Evolutionary conservation across 37 sponge, comb jelly and placozoan genomes (phyloP), one percentile per base, ranked within the genome.

Genomic region (Crambe crambe): DNA sequence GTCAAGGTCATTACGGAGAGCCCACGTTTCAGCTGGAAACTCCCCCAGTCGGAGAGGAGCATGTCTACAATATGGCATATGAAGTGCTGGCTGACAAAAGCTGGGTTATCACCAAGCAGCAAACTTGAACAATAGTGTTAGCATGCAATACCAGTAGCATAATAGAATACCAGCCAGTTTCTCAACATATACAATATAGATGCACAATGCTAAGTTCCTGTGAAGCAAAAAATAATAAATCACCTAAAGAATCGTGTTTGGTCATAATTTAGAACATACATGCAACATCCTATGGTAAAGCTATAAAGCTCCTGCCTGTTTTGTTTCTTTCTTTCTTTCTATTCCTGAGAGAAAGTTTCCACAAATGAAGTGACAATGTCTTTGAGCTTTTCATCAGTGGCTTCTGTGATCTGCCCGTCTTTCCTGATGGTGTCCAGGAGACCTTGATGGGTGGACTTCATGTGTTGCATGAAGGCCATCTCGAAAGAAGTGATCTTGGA

Each of bases 381-480:
- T 79, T 96, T 95, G 64, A 98, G 80, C 76, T 89, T 83, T 23
- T 78, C 95, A 1, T 96, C 94, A 9, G 74, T 89, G n/a, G 79
- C 90, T 30, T 91, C 81, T 30, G 93, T 85, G 70, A 98, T 85
- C 76, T 93, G 87, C 9, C 99, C 91, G 57, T 96, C 90, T 37
- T 85, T 92, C 42, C 87, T 76, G 72, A 98, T 93, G 62, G 88
- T 87, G 58, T 94, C 89, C 68, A 98, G 71, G 26, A 98, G 81
- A 44, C 70, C 85, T 79, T 91, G 91, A 72, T 98, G 96, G 61
- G 89, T 84, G 59, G 90, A 81, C 9, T 92, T 84, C 73, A 98
- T 89, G 90, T 98, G 96, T 56, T 94, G 77, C 21, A 98, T 80
- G 89, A 96, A 98, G 56, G 86, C 92, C 70, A 86, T 56, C 90